Percentiles rank a stretch among this genome's conserved stretches.
Evolutionary conservation across 2,888 invertebrate species (phyloP).

Genomic region (Drosophila buzzatii): DNA sequence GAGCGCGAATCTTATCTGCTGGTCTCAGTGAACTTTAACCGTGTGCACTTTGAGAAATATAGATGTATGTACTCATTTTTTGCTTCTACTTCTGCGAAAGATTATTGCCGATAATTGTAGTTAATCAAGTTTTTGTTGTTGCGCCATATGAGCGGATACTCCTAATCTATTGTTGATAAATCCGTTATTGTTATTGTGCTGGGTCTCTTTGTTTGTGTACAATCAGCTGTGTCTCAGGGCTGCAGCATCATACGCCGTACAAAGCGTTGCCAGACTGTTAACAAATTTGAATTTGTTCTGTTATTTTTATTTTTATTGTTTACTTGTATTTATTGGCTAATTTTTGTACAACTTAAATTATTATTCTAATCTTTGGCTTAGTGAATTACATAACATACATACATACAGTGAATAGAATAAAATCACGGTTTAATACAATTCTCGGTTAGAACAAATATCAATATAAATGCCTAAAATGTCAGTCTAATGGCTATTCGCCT

Average conservation of each 20-base stretch:
- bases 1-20: constrained; percentile 47
- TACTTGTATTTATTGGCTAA: constrained; percentile 41
- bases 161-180: constrained; percentile 40
- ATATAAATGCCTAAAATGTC: background rate
- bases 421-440: constrained; percentile 66
- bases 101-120: constrained; percentile 39
- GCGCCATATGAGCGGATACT: constrained; percentile 15
- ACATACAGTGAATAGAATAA: constrained; percentile 28
- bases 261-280: constrained; percentile 25
- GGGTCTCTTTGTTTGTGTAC: constrained; percentile 30
- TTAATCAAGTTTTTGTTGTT: constrained; percentile 47
- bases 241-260: constrained; percentile 1
- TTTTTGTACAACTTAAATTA: constrained; percentile 11
- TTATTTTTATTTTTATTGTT: background rate
- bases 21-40: constrained; percentile 51
- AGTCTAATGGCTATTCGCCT: constrained; percentile 61
- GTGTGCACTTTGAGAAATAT: constrained; percentile 12
- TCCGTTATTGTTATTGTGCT: constrained; percentile 39
- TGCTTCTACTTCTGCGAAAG: constrained; percentile 7
- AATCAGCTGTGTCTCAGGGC: constrained; percentile 51
- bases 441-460: constrained; percentile 21
- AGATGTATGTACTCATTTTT: constrained; percentile 20
- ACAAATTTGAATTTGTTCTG: background rate
- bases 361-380: constrained; percentile 70
- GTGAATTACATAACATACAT: constrained; percentile 46